Percentiles rank a stretch among this genome's conserved stretches.
Conservation (phyloP, 2,888 invertebrate genomes). For the Conops quadrifasciatus region DNA sequence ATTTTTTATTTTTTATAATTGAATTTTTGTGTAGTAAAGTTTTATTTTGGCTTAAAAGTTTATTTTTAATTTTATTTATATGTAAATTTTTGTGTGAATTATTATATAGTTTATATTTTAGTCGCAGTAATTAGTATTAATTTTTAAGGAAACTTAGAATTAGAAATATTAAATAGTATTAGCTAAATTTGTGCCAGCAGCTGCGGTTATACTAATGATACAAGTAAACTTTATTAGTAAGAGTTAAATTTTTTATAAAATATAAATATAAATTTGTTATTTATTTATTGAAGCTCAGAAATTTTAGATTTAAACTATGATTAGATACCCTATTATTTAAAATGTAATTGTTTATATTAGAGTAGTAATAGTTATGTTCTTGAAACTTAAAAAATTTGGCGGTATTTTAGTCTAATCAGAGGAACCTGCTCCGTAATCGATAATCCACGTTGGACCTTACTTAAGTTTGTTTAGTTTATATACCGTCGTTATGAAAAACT, state of each 20-base stretch:
- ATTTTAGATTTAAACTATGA: slow-evolving; percentile 70
- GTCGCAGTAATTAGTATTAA: slow-evolving; percentile 68
- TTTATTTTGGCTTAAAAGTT: slow-evolving; percentile 67
- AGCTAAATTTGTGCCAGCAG: slow-evolving; percentile 72
- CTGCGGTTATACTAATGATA: slow-evolving; percentile 75
- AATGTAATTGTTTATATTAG: slow-evolving; percentile 59
- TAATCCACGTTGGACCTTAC: slow-evolving; percentile 68
- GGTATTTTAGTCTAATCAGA: slow-evolving; percentile 76
- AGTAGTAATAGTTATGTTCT: slow-evolving; percentile 71
- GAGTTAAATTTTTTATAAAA: slow-evolving; percentile 71
- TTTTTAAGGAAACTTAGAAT: slow-evolving; percentile 71
- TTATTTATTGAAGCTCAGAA: slow-evolving; percentile 72
- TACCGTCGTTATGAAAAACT: slow-evolving; percentile 72
- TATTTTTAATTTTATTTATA: slow-evolving; percentile 69
- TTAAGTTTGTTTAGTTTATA: slow-evolving; percentile 70
- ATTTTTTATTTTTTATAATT: slow-evolving; percentile 47
- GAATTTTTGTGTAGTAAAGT: slow-evolving; percentile 62
- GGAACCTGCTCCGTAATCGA: slow-evolving; percentile 76
- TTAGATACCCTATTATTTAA: slow-evolving; percentile 76
- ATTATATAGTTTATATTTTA: slow-evolving; percentile 55
- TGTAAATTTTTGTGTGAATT: slow-evolving; percentile 67
- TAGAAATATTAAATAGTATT: slow-evolving; percentile 70
- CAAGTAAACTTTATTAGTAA: slow-evolving; percentile 68
- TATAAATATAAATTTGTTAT: slow-evolving; percentile 67
- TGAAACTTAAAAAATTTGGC: slow-evolving; percentile 76